Base-by-base conservation (phyloP, 35 echinoderm and acorn worm species). In the Apostichopus californicus region DNA sequence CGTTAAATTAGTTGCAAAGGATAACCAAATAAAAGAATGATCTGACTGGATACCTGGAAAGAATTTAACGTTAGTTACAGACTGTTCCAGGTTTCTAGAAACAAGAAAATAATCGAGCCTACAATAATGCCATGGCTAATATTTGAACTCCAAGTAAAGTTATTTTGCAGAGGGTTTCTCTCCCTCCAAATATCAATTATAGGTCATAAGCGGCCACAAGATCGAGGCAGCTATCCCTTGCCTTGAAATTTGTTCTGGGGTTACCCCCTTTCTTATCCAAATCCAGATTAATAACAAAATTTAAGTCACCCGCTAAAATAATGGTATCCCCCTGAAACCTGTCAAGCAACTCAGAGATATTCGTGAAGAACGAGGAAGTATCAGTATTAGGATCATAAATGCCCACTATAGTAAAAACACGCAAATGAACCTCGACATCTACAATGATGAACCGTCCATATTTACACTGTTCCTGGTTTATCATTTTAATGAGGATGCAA, bases 11-110 rank as follows among this genome's bases (percentile, higher is more conserved):
- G 15, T 13, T 4, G 1, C 0, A 57, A 84, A 84, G 57, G 34
- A 18, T 72, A 73, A 46, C 3, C 59, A 73, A 12, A 88, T 20
- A 55, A 88, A 0, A 66, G 65, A 88, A 10, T 88, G 86, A 46
- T 88, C 86, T 7, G 86, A 88, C 14, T 88, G 86, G 13, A 88
- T 71, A 73, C 86, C 86, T 10, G 86, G 65, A 23, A 28, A 68
- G 57, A 81, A 81, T 8, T 26, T 10, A 14, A 81, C 13, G 4
- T 56, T 56, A 28, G 79, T 81, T 0, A 61, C 58, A 12, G 20
- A 8, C 8, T 24, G 28, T 9, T 17, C 14, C 17, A 17, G 54
- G 15, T 84, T 4, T 84, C 81, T 59, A 5, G 81, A 84, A 23
- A 84, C 18, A 8, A 84, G 81, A 84, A 61, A 84, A 84, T 84